Base-by-base conservation (phyloP, 2,797 vertebrate genomes). In the Glyptemys insculpta region DNA sequence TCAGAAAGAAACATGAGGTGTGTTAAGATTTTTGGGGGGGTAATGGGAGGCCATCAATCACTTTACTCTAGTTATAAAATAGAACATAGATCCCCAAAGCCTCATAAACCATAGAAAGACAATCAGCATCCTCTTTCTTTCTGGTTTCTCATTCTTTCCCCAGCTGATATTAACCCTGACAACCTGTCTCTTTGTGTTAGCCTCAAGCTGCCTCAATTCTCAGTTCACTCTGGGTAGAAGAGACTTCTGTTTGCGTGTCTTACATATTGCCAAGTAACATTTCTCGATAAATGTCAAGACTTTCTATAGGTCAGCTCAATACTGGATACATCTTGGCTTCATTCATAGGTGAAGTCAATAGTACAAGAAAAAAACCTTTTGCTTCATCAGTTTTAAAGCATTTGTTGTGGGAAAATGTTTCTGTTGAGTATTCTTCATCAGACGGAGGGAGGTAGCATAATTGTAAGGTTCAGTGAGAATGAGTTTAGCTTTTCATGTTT, bases 221-320 rank as follows among this genome's bases (percentile, higher is more conserved):
- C 81, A n/a, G n/a, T 74, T 62, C 50, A 94, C 50, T 19, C 57
- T 86, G 25, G 10, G 25, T 74, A 85, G 83, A 74, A 31, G 27
- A 82, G 49, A 89, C 68, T 92, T 85, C 81, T 82, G 72, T 34
- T 93, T 49, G 44, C 82, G 92, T 34, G 54, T 34, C 44, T 81
- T 81, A 10, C 65, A 94, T 91, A 81, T 94, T 90, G 85, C 49
- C 90, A 81, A 72, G 62, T n/a, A 29, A 91, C 25, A 7, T 87
- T 95, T 89, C 84, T 82, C n/a, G 62, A 94, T 79, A 37, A 94
- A 8, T 74, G 87, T 92, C 91, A 96, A 94, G 92, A 91, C 96
- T 94, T 96, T 95, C 82, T 59, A 65, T 91, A 84, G 31, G 80
- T 93, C 87, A 93, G 82, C 92, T 88, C 90, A 91, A 95, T 96